Evolutionary conservation across 2,113 vertebrate genomes (phyloP).

Genomic region (Progne subis): DNA sequence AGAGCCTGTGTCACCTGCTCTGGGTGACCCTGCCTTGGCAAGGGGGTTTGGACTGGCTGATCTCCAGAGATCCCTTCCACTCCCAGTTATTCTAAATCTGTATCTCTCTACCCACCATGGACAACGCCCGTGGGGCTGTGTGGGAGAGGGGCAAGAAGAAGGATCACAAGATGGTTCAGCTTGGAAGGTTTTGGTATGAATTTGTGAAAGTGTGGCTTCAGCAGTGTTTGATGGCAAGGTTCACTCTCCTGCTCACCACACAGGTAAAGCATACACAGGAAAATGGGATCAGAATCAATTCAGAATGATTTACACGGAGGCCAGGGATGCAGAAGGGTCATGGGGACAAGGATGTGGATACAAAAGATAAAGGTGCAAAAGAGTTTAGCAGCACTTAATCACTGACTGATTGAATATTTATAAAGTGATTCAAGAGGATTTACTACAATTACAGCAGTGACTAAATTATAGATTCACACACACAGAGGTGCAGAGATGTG

Average conservation of each 20-base stretch:
- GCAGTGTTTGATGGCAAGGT: neutral
- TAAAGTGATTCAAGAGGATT: neutral
- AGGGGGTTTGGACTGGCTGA: neutral
- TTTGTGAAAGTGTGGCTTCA: neutral
- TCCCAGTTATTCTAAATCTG: accelerated
- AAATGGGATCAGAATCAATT: neutral
- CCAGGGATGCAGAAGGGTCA: neutral
- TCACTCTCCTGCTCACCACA: neutral
- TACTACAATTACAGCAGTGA: neutral
- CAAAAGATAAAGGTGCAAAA: neutral
- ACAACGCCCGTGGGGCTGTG: accelerated
- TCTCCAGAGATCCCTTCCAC: neutral
- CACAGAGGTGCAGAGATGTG: neutral
- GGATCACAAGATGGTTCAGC: neutral
- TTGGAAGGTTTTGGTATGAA: neutral
- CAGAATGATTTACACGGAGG: neutral
- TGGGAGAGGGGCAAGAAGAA: neutral
- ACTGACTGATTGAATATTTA: neutral
- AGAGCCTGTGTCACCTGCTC: neutral
- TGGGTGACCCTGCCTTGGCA: neutral
- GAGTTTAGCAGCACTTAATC: neutral
- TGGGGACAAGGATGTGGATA: neutral
- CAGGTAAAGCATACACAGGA: neutral
- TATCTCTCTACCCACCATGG: accelerated
- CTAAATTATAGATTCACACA: neutral